Percentiles rank a stretch among this genome's conserved stretches.
phyloP scores from a whole-genome alignment of 2,113 vertebrate genomes.

The Stigmatopora nigra region DNA sequence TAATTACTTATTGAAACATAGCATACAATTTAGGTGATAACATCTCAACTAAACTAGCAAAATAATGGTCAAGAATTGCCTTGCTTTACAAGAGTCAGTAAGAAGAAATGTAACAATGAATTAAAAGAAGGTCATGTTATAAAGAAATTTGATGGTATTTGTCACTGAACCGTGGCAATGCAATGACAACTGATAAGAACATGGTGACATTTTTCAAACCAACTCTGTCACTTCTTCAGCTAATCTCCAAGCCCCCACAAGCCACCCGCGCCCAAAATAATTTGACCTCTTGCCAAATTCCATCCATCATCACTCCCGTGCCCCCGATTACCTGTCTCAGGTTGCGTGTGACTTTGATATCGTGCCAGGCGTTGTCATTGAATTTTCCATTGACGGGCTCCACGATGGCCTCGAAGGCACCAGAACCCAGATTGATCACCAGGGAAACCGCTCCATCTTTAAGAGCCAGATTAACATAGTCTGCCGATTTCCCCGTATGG shows the following conservation, averaged over 20 bases:
- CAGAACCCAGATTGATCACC: constrained; percentile 97
- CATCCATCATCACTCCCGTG: constrained; percentile 30
- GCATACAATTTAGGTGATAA: constrained; percentile 24
- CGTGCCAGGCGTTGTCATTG: constrained; percentile 97
- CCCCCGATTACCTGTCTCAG: constrained; percentile 93
- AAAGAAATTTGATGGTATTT: constrained; percentile 32
- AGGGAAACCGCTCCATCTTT: constrained; percentile 93
- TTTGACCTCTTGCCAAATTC: constrained; percentile 28
- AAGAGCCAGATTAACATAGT: constrained; percentile 96
- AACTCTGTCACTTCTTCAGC: constrained; percentile 29
- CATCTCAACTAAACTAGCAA: background rate
- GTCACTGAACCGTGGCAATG: constrained; percentile 52
- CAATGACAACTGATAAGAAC: constrained; percentile 63
- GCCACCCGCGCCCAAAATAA: constrained; percentile 10
- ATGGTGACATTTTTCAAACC: constrained; percentile 50
- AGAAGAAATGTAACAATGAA: constrained; percentile 35
- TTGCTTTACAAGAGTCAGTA: constrained; percentile 10
- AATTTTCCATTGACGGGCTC: constrained; percentile 98
- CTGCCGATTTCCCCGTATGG: constrained; percentile 95
- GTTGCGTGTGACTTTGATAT: constrained; percentile 98
- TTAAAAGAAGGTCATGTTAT: constrained; percentile 32
- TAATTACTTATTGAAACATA: constrained; percentile 36
- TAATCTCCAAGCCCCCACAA: constrained; percentile 29
- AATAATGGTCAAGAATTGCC: constrained; percentile 1
- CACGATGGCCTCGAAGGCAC: constrained; percentile 96